Conservation (phyloP, 1,140 invertebrate genomes). For the Antheraea mylitta region DNA sequence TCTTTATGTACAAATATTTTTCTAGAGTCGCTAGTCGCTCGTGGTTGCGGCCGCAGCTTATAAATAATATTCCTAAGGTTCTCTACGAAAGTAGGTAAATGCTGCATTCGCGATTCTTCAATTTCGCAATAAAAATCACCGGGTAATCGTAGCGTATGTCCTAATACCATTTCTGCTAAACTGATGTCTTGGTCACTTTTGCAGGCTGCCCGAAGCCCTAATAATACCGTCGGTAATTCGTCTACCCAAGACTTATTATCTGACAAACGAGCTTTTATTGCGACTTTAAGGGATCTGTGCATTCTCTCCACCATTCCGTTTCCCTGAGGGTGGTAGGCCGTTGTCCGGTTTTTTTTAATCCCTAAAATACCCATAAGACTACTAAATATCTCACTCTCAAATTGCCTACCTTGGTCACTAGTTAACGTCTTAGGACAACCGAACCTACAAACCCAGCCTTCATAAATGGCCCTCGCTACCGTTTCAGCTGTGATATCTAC, state of each 20-base stretch:
- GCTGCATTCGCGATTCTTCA: slow-evolving; percentile 1
- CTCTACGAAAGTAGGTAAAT: slow-evolving; percentile 14
- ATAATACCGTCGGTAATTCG: slow-evolving; percentile 32
- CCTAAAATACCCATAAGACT: background rate
- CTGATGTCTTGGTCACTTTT: slow-evolving; percentile 14
- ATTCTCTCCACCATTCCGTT: slow-evolving; percentile 17
- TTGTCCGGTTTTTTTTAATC: background rate
- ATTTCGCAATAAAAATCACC: slow-evolving; percentile 23
- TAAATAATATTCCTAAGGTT: slow-evolving; percentile 15
- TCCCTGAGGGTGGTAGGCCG: slow-evolving; percentile 6
- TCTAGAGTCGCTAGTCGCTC: slow-evolving; percentile 4
- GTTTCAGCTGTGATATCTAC: slow-evolving; percentile 7
- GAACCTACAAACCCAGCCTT: slow-evolving; percentile 7
- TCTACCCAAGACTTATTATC: slow-evolving; percentile 25
- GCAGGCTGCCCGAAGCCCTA: slow-evolving; percentile 31
- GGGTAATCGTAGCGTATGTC: slow-evolving; percentile 20
- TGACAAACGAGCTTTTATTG: slow-evolving; percentile 22
- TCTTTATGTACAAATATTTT: slow-evolving; percentile 23
- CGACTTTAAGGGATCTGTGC: slow-evolving; percentile 17
- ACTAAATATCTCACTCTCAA: slow-evolving; percentile 6
- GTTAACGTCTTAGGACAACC: slow-evolving; percentile 3
- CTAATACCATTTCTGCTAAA: slow-evolving; percentile 24
- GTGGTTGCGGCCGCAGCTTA: slow-evolving; percentile 8
- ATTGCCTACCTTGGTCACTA: slow-evolving; percentile 5
- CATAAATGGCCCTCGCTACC: slow-evolving; percentile 6